phyloP scores from a whole-genome alignment of 2,113 vertebrate genomes.

The Himantopus leucocephalus region DNA sequence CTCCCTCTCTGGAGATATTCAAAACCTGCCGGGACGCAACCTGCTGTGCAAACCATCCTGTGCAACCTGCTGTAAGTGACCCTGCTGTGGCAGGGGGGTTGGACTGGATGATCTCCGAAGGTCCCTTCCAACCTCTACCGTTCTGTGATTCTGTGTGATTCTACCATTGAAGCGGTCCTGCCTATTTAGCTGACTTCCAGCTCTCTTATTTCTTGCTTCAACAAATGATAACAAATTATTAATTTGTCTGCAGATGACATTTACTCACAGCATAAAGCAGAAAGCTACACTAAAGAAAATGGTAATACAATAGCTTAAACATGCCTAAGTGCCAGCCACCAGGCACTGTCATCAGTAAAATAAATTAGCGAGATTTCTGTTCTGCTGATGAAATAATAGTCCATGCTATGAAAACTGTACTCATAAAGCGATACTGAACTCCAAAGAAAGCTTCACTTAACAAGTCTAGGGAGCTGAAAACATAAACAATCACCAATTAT shows the following conservation, averaged over 20 bases:
- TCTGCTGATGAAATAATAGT: constrained; percentile 29
- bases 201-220: neutral
- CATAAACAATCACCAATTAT: neutral
- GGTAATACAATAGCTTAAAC: constrained; percentile 12
- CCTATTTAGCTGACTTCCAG: neutral
- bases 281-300: constrained; percentile 15
- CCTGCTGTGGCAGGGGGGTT: too few relatives aligned
- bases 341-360: constrained; percentile 1
- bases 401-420: neutral
- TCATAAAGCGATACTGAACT: neutral
- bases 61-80: too few relatives aligned
- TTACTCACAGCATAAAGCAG: constrained; percentile 21
- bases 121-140: too few relatives aligned
- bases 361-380: constrained; percentile 20
- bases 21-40: too few relatives aligned
- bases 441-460: neutral
- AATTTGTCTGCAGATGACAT: constrained; percentile 39
- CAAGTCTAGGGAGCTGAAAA: neutral
- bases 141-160: too few relatives aligned
- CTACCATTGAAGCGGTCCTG: neutral
- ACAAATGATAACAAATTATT: constrained; percentile 50
- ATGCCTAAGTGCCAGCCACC: constrained; percentile 3
- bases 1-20: too few relatives aligned
- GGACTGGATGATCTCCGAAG: too few relatives aligned
- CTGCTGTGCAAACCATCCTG: too few relatives aligned